phyloP scores from a whole-genome alignment of 2,888 invertebrate species.

The Eurytoma adleriae region DNA sequence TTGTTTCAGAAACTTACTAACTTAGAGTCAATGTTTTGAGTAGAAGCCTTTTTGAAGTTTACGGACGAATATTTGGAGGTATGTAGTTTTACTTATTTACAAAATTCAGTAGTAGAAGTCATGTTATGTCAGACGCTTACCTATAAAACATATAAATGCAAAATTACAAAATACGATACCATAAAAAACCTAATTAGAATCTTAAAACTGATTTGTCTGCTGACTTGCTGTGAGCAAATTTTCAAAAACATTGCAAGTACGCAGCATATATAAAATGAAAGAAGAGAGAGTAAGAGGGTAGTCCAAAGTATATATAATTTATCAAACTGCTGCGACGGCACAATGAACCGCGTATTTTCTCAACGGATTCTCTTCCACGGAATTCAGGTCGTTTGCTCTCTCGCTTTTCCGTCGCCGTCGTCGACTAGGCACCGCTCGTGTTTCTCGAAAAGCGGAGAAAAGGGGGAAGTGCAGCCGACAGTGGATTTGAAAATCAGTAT shows the following conservation, averaged over 20 bases:
- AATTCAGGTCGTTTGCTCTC: slow-evolving; percentile 62
- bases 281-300: neutral
- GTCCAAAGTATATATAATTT: slow-evolving; percentile 62
- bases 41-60: neutral
- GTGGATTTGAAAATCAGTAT: slow-evolving; percentile 25
- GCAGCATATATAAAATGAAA: neutral
- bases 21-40: neutral
- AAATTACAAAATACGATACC: too few species aligned
- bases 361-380: slow-evolving; percentile 64
- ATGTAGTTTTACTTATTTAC: neutral
- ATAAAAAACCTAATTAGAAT: neutral
- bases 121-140: too few species aligned
- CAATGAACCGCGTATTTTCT: slow-evolving; percentile 67
- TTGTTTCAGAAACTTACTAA: neutral
- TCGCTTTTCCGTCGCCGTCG: slow-evolving; percentile 16
- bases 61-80: neutral
- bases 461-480: neutral
- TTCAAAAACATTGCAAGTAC: slow-evolving; percentile 8
- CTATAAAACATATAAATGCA: too few species aligned
- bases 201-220: slow-evolving; percentile 1
- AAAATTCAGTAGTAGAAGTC: too few species aligned
- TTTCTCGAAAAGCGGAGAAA: neutral
- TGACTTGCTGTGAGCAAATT: neutral
- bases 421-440: neutral
- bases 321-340: slow-evolving; percentile 60